phyloP scores from a whole-genome alignment of 2,888 invertebrate genomes.

The Thumatha senex region DNA sequence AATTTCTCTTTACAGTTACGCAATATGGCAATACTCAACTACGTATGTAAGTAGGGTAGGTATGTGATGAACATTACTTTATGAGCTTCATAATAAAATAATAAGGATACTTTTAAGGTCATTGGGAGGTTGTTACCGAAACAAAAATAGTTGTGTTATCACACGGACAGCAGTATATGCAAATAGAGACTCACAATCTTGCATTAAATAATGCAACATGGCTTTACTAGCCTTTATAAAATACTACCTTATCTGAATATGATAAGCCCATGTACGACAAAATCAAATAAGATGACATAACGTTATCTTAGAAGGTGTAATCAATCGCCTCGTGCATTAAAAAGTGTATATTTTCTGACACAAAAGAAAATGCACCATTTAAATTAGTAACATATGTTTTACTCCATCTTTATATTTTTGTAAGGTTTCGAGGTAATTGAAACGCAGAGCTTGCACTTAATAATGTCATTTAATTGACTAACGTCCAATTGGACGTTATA shows the following conservation, averaged over 20 bases:
- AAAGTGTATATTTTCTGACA: too few relatives aligned
- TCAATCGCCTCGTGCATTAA: too few relatives aligned
- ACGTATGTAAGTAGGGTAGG: slow-evolving; percentile 27
- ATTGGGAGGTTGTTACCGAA: slow-evolving; percentile 44
- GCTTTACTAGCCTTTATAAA: slow-evolving; percentile 76
- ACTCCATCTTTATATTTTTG: too few relatives aligned
- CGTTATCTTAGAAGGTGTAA: slow-evolving; percentile 68
- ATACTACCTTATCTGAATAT: slow-evolving; percentile 62
- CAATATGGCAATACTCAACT: slow-evolving; percentile 15
- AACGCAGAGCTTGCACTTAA: too few relatives aligned
- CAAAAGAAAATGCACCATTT: slow-evolving; percentile 41
- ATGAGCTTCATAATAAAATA: slow-evolving; percentile 44
- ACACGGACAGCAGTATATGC: slow-evolving; percentile 55
- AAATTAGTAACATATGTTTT: too few relatives aligned
- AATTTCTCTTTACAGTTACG: slow-evolving; percentile 19
- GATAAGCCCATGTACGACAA: slow-evolving; percentile 64
- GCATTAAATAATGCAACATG: slow-evolving; percentile 74
- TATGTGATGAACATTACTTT: slow-evolving; percentile 36
- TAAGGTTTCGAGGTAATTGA: too few relatives aligned
- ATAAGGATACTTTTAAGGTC: slow-evolving; percentile 55
- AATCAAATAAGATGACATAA: slow-evolving; percentile 70
- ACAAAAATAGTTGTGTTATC: slow-evolving; percentile 57
- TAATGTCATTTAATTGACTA: too few relatives aligned
- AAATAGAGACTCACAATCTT: slow-evolving; percentile 66
- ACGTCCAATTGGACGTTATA: too few relatives aligned